Conservation (phyloP, 2,113 vertebrate species). For the Atherinomorus stipes region DNA sequence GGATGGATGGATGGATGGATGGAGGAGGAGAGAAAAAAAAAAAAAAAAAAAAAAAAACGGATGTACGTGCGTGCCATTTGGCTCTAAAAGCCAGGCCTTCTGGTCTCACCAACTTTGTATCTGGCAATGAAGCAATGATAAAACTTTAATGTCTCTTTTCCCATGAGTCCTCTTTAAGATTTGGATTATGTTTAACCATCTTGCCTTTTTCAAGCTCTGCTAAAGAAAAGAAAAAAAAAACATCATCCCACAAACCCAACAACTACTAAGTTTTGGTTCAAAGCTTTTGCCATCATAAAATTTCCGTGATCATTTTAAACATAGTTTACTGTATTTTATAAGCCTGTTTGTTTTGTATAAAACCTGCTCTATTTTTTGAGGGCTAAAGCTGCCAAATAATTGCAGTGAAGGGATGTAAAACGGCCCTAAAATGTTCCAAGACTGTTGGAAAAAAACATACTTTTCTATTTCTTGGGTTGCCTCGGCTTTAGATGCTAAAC, state of each 20-base stretch:
- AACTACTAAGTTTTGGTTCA: neutral
- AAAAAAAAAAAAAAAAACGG: too few species aligned
- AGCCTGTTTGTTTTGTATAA: conserved; percentile 17
- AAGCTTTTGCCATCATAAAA: neutral
- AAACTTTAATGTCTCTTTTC: neutral
- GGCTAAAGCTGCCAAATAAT: conserved; percentile 23
- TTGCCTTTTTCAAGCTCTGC: neutral
- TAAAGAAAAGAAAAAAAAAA: neutral
- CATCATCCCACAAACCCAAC: neutral
- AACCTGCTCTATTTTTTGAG: conserved; percentile 13
- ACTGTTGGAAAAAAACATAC: neutral
- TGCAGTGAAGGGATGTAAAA: conserved; percentile 16
- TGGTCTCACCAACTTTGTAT: neutral
- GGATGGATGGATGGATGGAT: too few species aligned
- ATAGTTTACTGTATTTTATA: conserved; percentile 3
- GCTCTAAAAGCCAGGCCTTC: too few species aligned
- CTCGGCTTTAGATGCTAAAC: conserved; percentile 21
- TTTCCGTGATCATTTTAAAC: neutral
- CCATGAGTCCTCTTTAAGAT: too few species aligned
- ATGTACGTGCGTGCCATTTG: too few species aligned
- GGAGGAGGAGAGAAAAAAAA: too few species aligned
- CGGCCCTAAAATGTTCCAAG: neutral
- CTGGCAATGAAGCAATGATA: neutral
- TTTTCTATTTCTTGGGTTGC: conserved; percentile 5
- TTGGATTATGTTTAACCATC: neutral